These are phyloP conservation scores for Malacoctenus gilli DNA, from an alignment of 2,797 vertebrate species.

Conservation along the genomic window DNA sequence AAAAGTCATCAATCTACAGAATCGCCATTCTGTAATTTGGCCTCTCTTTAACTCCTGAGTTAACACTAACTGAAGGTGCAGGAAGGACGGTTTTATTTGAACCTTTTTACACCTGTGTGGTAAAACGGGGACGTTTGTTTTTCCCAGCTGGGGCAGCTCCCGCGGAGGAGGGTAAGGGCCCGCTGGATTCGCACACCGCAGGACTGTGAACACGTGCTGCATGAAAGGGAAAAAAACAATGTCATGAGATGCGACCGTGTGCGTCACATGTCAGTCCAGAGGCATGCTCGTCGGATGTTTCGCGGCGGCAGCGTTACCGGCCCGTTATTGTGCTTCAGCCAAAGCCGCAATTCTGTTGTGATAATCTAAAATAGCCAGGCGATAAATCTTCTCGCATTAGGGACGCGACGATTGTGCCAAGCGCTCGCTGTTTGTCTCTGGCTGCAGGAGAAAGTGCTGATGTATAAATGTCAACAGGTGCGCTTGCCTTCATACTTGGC, in stretches of 20 bases:
- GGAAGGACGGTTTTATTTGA: slow-evolving; percentile 61
- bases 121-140: slow-evolving; percentile 41
- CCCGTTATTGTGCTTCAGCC: too few relatives aligned
- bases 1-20: slow-evolving; percentile 40
- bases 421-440: too few relatives aligned
- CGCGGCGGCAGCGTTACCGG: too few relatives aligned
- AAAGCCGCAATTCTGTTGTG: too few relatives aligned
- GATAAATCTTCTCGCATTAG: too few relatives aligned
- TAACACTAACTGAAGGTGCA: slow-evolving; percentile 47
- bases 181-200: slow-evolving; percentile 6
- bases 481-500: slow-evolving; percentile 34
- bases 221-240: slow-evolving; percentile 56
- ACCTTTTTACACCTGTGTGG: slow-evolving; percentile 65
- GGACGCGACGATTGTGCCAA: too few relatives aligned
- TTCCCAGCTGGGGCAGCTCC: slow-evolving; percentile 18
- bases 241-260: slow-evolving; percentile 27
- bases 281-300: slow-evolving; percentile 1
- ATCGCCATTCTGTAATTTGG: slow-evolving; percentile 41
- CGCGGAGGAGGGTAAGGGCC: slow-evolving; percentile 29
- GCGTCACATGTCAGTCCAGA: slow-evolving; percentile 24
- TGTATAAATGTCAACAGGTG: slow-evolving; percentile 36
- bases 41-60: slow-evolving; percentile 38
- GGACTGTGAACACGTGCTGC: slow-evolving; percentile 32
- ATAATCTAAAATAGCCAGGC: too few relatives aligned
- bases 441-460: slow-evolving; percentile 21